phyloP scores from a whole-genome alignment of 2,797 vertebrate genomes.

The Mus caroli region DNA sequence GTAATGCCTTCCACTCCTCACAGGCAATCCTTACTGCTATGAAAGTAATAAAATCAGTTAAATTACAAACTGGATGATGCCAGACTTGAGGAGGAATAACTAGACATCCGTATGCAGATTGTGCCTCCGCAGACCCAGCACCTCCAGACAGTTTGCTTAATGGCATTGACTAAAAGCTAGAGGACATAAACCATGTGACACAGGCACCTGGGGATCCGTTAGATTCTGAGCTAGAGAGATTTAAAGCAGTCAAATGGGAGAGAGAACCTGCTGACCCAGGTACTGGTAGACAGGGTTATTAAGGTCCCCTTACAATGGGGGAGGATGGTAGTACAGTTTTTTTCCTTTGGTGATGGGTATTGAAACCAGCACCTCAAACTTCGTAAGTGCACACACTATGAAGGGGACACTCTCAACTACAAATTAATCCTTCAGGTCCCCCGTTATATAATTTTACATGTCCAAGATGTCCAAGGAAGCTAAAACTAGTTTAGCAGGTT shows the following conservation, averaged over 20 bases:
- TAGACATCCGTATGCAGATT: not conserved
- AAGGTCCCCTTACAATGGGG: not conserved
- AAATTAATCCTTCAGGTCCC: not conserved
- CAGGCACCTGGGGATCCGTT: not conserved
- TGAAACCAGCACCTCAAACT: not conserved
- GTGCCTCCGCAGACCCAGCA: not conserved
- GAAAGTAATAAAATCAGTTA: conserved; percentile 35
- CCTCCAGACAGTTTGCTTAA: not conserved
- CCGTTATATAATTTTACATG: not conserved
- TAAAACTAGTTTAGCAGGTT: not conserved
- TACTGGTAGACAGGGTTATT: not conserved
- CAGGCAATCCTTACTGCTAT: not conserved
- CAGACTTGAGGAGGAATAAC: not conserved
- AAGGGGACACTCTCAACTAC: not conserved
- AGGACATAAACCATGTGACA: not conserved
- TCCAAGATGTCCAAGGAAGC: not conserved
- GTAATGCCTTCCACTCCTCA: not conserved
- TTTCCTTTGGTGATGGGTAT: not conserved
- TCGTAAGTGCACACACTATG: not conserved
- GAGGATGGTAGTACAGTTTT: not conserved
- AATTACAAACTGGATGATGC: not conserved
- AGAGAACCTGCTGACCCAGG: not conserved
- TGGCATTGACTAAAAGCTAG: not conserved
- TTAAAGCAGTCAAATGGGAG: not conserved
- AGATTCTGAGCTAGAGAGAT: not conserved